A percentile compares a stretch with the other conserved stretches of the same genome.
Evolutionary conservation across 2,113 vertebrate genomes (phyloP).

Genomic region (Hemiscyllium ocellatum): DNA sequence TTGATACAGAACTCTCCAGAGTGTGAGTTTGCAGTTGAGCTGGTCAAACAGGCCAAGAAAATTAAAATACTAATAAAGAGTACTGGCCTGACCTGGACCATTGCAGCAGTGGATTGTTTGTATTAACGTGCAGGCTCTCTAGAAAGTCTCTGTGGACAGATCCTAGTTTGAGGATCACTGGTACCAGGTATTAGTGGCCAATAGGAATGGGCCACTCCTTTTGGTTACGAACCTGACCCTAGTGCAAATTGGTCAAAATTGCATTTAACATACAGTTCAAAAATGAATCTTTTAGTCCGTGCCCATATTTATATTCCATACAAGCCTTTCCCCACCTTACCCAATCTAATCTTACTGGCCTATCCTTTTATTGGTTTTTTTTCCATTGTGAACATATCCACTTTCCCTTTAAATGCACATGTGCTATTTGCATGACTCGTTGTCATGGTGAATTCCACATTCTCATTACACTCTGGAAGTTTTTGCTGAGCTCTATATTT

Average conservation of each 20-base stretch:
- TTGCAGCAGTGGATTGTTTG: background rate
- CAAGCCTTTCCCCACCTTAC: background rate
- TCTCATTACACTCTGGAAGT: background rate
- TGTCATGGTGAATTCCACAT: background rate
- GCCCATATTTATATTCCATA: background rate
- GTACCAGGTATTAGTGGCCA: background rate
- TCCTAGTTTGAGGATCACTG: too few species aligned
- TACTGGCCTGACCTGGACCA: background rate
- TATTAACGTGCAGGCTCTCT: background rate
- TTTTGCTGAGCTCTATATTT: background rate
- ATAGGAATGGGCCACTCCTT: background rate
- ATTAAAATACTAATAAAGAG: background rate
- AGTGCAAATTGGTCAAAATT: background rate
- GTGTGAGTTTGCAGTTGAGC: background rate
- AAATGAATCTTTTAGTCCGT: background rate
- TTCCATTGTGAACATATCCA: background rate
- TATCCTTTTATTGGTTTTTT: background rate
- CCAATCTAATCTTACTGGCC: background rate
- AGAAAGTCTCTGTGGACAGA: background rate
- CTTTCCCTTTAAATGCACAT: background rate
- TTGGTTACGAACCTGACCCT: background rate
- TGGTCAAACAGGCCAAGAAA: background rate
- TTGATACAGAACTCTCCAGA: background rate
- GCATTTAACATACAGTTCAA: background rate
- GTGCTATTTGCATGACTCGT: background rate